Percentiles rank a stretch among this genome's conserved stretches.
These are phyloP conservation scores for Tautogolabrus adspersus DNA, from an alignment of 2,113 vertebrate genomes.

Conservation along the genomic window DNA sequence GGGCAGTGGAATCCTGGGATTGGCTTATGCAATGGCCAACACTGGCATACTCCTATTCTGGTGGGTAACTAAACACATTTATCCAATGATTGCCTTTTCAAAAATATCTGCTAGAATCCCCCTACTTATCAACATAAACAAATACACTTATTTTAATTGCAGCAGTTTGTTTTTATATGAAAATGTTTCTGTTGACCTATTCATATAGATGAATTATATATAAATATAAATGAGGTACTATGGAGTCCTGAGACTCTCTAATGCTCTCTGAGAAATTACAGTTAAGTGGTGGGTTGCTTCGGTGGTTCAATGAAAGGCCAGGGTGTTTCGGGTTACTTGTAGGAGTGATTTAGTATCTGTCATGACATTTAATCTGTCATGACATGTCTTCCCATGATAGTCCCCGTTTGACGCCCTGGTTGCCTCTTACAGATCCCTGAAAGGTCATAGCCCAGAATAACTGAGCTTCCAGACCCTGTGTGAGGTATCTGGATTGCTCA, in stretches of 20 bases:
- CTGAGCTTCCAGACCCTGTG: conserved; percentile 19
- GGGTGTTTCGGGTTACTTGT: background rate
- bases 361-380: conserved; percentile 12
- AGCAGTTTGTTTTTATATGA: background rate
- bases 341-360: conserved; percentile 34
- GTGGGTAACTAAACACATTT: conserved; percentile 85
- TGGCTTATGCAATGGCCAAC: conserved; percentile 99
- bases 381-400: conserved; percentile 27
- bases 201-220: background rate
- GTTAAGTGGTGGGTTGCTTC: background rate
- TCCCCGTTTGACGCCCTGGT: conserved; percentile 4
- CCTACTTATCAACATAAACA: background rate
- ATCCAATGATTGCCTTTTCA: background rate
- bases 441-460: conserved; percentile 76
- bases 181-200: background rate
- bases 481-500: conserved; percentile 22
- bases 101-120: background rate
- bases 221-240: background rate
- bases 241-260: background rate
- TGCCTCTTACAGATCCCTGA: conserved; percentile 48
- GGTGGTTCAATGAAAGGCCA: background rate
- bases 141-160: too few relatives aligned
- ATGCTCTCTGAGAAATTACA: background rate
- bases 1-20: conserved; percentile 97
- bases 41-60: conserved; percentile 96